Evolutionary conservation across 2,113 vertebrate species (phyloP), one percentile per base, ranked within the genome.

Genomic region (Colistium nudipinnis): DNA sequence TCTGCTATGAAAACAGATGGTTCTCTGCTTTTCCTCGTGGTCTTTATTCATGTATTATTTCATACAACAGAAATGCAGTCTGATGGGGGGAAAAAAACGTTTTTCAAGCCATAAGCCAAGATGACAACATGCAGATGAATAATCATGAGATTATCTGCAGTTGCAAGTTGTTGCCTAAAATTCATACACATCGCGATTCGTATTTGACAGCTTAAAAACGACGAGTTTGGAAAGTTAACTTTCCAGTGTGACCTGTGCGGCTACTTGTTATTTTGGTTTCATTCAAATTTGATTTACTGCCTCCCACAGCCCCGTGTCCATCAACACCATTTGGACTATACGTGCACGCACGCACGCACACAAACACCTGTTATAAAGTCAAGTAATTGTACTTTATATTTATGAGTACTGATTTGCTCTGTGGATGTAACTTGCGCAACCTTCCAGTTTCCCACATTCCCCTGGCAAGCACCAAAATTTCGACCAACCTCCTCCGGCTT

Each of bases 301-400:
- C 31, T 61, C 66, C 62, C 28, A 17, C 3, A 81, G 62, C 70
- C 2, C n/a, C 1, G 8, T 28, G 44, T 11, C 53, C 54, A 63
- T 63, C 51, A 63, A 31, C 57, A 9, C 45, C 47, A 62, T 66
- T 60, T 71, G 51, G 48, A 68, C 62, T 47, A 45, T 30, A 16
- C 19, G 43, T 44, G 10, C 25, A 3, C 22, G 33, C 33, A 20
- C 57, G 35, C 16, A 38, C 30, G 20, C 13, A 43, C 47, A 43
- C 41, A 44, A n/a, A n/a, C n/a, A 55, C 25, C 44, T 28, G 55
- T 41, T 35, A 8, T 0, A 38, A 27, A 45, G 69, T 74, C 65
- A 2, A 56, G 1, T 1, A 4, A 27, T 20, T 35, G n/a, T 44
- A 48, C 36, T 74, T 57, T 51, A 60, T 27, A 62, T 68, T 69